Evolutionary conservation across 2,888 invertebrate species (phyloP), one percentile per base, ranked within the genome.

Genomic region (Agonopterix heracliana): DNA sequence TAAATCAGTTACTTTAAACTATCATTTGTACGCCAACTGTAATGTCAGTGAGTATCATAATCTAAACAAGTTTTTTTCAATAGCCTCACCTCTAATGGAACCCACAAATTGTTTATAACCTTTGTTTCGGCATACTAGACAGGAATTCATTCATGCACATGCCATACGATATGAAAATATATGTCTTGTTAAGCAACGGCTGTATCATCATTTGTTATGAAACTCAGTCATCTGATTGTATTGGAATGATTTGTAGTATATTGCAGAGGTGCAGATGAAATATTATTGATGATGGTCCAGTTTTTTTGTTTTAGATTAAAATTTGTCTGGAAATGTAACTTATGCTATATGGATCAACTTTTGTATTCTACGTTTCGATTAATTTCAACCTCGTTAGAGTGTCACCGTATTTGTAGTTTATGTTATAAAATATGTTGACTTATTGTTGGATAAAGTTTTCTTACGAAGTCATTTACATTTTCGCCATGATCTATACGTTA

Each of bases 171-270:
- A 74, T 66, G 62, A 71, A 74, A 70, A 74, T 75, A 81, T 77
- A 57, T 56, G 71, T 81, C 80, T 78, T 77, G 77, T 85, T 81
- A 78, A 54, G 81, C 78, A 86, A 86, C 63, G 52, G 51, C 48
- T 62, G 55, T 69, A 78, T 77, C 75, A 78, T 78, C 74, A 73
- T 74, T 73, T 71, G 64, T 85, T 78, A 72, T 65, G 76, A 75
- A 79, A 79, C 55, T 43, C 34, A 59, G 54, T 60, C 58, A 60
- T 61, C 62, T 59, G 41, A 54, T 50, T 34, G 17, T 50, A 55
- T 57, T 55, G 51, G 52, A 59, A 52, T 60, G 56, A 65, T 65
- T 65, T 63, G 53, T 14, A 54, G 54, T 46, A 50, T 44, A 35
- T 5, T 45, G 44, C 34, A 9, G 45, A 42, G 45, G 47, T 51